Evolutionary conservation across 1,140 invertebrate species (phyloP).

Genomic region (Macrotrachela quadricornifera): DNA sequence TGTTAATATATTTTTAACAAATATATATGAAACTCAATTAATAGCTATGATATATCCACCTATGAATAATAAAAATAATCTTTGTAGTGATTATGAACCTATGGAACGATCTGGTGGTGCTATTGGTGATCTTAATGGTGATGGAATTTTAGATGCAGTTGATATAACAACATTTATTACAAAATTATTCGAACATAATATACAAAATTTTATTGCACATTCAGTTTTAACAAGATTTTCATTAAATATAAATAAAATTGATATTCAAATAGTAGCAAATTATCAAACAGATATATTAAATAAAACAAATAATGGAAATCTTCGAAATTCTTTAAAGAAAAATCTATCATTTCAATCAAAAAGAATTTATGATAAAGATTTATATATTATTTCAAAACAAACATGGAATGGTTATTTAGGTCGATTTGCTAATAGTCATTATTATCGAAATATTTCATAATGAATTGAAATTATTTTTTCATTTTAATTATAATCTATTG

Average conservation of each 20-base stretch:
- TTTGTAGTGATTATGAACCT: not conserved
- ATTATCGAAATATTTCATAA: not conserved
- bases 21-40: not conserved
- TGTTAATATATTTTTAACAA: no score
- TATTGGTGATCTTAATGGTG: not conserved
- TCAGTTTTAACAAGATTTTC: not conserved
- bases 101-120: not conserved
- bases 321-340: not conserved
- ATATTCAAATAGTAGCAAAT: not conserved
- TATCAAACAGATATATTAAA: no score
- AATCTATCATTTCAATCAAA: not conserved
- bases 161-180: not conserved
- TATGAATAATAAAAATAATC: not conserved
- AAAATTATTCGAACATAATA: not conserved
- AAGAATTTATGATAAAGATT: not conserved
- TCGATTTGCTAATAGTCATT: not conserved
- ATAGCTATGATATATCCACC: not conserved
- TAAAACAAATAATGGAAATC: not conserved
- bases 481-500: no score
- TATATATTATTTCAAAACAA: not conserved
- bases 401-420: constrained; percentile 3
- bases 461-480: no score
- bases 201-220: not conserved
- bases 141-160: not conserved
- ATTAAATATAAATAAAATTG: not conserved